Conservation (phyloP, 1,140 invertebrate species). For the Rhyacophila brunnea region DNA sequence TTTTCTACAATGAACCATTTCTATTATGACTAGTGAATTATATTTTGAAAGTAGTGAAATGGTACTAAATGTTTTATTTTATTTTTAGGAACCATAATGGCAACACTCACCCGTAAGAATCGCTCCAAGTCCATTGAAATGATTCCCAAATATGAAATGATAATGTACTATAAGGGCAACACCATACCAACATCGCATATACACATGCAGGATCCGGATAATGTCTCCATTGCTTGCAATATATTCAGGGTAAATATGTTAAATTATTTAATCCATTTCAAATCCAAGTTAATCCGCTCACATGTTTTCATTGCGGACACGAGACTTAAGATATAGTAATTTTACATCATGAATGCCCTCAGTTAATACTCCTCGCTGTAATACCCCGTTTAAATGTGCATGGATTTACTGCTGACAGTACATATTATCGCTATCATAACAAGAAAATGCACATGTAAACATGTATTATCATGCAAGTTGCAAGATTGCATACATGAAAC, state of each 20-base stretch:
- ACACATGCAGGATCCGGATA: conserved; percentile 93
- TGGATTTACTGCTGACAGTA: no score
- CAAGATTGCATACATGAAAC: no score
- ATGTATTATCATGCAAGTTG: no score
- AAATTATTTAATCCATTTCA: neutral
- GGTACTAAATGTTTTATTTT: neutral
- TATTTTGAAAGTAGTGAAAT: neutral
- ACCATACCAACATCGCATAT: conserved; percentile 92
- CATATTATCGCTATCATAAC: no score
- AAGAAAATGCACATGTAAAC: no score
- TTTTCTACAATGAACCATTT: no score
- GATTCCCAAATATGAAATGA: conserved; percentile 90
- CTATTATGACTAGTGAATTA: no score
- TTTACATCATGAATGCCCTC: no score
- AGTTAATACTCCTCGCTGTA: no score
- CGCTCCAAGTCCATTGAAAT: conserved; percentile 72
- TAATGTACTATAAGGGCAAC: conserved; percentile 82
- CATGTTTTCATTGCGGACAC: conserved; percentile 6
- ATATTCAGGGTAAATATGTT: conserved; percentile 81
- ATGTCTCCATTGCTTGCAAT: conserved; percentile 83
- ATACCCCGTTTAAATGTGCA: no score
- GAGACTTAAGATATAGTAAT: neutral
- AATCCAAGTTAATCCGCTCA: neutral
- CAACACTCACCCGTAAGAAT: conserved; percentile 79
- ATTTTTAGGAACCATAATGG: conserved; percentile 72